Percentiles rank a stretch among this genome's conserved stretches.
Conservation (phyloP, 2,888 invertebrate genomes). For the Clepsis dumicolana region DNA sequence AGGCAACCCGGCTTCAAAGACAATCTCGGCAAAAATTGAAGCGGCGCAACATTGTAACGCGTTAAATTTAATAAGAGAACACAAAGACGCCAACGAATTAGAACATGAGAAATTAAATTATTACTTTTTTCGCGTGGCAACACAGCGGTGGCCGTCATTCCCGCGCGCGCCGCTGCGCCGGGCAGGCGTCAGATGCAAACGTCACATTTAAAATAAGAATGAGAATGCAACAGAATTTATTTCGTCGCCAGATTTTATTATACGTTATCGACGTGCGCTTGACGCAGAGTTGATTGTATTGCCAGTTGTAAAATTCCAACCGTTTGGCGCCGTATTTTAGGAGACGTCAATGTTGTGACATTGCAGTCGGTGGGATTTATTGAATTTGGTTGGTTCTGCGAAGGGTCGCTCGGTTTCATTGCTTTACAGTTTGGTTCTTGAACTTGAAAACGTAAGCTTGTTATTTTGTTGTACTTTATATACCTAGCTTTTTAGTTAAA, state of each 20-base stretch:
- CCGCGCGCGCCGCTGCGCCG: constrained; percentile 52
- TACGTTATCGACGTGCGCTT: constrained; percentile 65
- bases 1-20: constrained; percentile 7
- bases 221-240: constrained; percentile 62
- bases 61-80: constrained; percentile 50
- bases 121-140: constrained; percentile 45
- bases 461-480: background rate
- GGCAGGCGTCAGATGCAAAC: constrained; percentile 69
- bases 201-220: constrained; percentile 64
- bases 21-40: constrained; percentile 15
- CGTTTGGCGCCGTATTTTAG: constrained; percentile 29
- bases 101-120: constrained; percentile 40
- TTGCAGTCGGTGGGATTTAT: constrained; percentile 20
- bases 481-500: no score
- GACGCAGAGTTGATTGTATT: constrained; percentile 71
- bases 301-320: constrained; percentile 60
- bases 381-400: constrained; percentile 29
- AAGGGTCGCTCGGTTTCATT: background rate
- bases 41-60: constrained; percentile 43
- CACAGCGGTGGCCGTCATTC: constrained; percentile 53
- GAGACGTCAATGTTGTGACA: constrained; percentile 32
- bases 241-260: constrained; percentile 70
- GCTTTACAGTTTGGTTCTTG: background rate
- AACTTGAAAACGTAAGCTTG: background rate
- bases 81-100: constrained; percentile 50